Evolutionary conservation across 2,888 invertebrate genomes (phyloP).

Genomic region (Augochlorella aurata): DNA sequence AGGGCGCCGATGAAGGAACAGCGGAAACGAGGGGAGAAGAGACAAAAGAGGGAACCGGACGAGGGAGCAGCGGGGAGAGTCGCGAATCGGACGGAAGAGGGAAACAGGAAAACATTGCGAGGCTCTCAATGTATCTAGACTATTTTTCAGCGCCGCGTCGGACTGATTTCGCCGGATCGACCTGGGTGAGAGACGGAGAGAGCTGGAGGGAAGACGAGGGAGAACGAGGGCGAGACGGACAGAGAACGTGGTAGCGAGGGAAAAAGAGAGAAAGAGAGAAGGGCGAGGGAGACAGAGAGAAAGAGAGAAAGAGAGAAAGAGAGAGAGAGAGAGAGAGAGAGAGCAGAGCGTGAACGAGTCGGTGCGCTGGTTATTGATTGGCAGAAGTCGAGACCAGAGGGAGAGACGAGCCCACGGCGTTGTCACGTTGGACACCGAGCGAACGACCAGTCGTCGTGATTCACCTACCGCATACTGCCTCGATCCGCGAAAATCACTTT

Average conservation of each 20-base stretch:
- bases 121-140: constrained; percentile 16
- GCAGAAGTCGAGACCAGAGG: constrained; percentile 67
- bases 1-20: constrained; percentile 26
- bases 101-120: constrained; percentile 27
- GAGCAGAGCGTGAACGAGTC: constrained; percentile 61
- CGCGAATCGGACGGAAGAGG: constrained; percentile 37
- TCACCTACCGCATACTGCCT: background rate
- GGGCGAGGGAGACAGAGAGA: constrained; percentile 24
- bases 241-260: background rate
- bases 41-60: background rate
- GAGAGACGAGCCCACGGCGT: constrained; percentile 64
- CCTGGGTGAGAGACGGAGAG: constrained; percentile 9
- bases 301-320: constrained; percentile 27
- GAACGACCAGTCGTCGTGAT: constrained; percentile 16
- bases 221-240: constrained; percentile 6
- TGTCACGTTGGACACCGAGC: constrained; percentile 61
- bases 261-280: constrained; percentile 12
- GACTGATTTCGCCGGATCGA: constrained; percentile 2
- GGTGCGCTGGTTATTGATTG: constrained; percentile 76
- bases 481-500: background rate
- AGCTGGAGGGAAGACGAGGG: background rate
- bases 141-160: constrained; percentile 10
- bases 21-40: constrained; percentile 26
- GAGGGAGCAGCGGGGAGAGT: background rate
- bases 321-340: constrained; percentile 39